These are phyloP conservation scores for Ophion ventricosus DNA, from an alignment of 2,888 invertebrate genomes.

Conservation along the genomic window DNA sequence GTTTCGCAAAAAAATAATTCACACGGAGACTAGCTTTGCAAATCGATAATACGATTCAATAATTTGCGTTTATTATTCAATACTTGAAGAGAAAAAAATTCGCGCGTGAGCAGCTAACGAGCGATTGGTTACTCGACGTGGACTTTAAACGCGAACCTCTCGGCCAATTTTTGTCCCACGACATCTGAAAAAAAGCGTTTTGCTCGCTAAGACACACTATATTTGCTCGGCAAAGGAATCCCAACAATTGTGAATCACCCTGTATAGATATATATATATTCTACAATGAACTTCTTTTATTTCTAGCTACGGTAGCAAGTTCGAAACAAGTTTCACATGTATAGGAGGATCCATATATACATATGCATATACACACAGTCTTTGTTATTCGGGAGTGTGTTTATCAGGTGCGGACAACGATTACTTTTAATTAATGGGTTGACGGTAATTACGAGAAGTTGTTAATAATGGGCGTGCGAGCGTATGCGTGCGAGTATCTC, in stretches of 20 bases:
- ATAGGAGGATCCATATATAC: background rate
- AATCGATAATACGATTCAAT: no score
- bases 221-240: background rate
- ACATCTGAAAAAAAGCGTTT: no score
- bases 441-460: slow-evolving; percentile 60
- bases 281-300: background rate
- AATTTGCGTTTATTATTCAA: no score
- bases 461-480: slow-evolving; percentile 59
- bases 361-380: background rate
- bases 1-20: no score
- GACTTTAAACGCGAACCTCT: no score
- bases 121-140: no score
- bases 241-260: background rate
- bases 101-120: no score
- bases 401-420: slow-evolving; percentile 64
- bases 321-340: slow-evolving; percentile 8
- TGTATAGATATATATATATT: background rate
- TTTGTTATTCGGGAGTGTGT: slow-evolving; percentile 43
- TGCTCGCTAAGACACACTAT: no score
- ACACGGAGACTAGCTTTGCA: no score
- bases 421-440: slow-evolving; percentile 60
- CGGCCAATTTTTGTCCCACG: no score
- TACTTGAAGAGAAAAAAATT: no score
- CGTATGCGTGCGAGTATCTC: background rate
- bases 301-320: slow-evolving; percentile 41